Conservation (phyloP, 2,113 vertebrate genomes). For the Apteryx mantelli region DNA sequence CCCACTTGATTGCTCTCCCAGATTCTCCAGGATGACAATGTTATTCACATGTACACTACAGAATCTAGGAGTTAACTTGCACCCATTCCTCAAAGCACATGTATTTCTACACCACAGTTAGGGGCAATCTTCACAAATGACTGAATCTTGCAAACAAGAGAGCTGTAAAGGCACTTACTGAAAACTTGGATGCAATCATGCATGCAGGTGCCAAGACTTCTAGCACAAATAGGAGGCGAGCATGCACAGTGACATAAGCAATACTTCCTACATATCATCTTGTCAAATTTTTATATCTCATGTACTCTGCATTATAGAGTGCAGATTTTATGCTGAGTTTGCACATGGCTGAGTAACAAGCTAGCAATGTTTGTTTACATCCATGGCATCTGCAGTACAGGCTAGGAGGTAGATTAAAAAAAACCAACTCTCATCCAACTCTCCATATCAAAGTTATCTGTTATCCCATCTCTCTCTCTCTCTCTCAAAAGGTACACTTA, state of each 20-base stretch:
- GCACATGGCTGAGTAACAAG: background rate
- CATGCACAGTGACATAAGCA: background rate
- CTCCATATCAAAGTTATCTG: background rate
- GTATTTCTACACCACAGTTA: background rate
- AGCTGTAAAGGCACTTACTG: background rate
- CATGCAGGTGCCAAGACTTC: background rate
- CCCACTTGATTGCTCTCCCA: background rate
- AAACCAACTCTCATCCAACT: background rate
- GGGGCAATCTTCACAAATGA: background rate
- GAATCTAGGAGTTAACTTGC: background rate
- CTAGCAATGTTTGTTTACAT: background rate
- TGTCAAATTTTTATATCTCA: background rate
- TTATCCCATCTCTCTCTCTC: background rate
- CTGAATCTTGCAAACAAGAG: background rate
- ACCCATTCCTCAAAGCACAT: background rate
- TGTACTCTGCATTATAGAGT: background rate
- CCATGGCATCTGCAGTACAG: background rate
- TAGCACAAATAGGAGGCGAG: background rate
- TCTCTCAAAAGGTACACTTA: background rate
- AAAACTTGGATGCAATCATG: background rate
- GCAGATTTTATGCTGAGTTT: conserved; percentile 1
- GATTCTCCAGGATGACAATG: background rate
- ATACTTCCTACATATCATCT: background rate
- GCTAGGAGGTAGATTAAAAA: background rate
- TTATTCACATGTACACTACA: background rate